These are phyloP conservation scores for Metaphire vulgaris DNA, from an alignment of 1,140 invertebrate genomes.

Conservation along the genomic window DNA sequence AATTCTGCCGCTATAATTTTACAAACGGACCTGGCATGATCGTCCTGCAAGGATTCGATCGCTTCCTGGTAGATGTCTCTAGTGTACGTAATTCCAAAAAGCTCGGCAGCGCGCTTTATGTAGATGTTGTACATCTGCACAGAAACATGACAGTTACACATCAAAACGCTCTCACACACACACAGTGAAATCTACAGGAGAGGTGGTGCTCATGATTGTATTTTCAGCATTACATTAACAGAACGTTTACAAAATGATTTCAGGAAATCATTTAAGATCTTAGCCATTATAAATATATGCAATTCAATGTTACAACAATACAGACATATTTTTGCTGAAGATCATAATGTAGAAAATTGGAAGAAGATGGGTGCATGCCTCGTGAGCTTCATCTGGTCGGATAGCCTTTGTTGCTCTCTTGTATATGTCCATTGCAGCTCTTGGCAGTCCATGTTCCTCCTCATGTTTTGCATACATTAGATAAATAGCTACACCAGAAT, in stretches of 20 bases:
- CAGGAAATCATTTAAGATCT: too few species aligned
- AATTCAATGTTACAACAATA: too few species aligned
- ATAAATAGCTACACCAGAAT: slow-evolving; percentile 65
- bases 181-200: background rate
- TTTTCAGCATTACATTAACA: too few species aligned
- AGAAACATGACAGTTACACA: background rate
- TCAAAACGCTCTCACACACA: slow-evolving; percentile 1
- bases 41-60: slow-evolving; percentile 84
- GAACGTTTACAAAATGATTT: too few species aligned
- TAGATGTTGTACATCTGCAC: slow-evolving; percentile 92
- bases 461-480: slow-evolving; percentile 95
- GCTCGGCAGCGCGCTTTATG: slow-evolving; percentile 93
- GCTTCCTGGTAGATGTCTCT: slow-evolving; percentile 96
- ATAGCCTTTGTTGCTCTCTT: slow-evolving; percentile 87
- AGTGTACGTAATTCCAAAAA: slow-evolving; percentile 93
- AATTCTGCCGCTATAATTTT: too few species aligned
- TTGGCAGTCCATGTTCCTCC: slow-evolving; percentile 92
- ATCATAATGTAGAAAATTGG: too few species aligned
- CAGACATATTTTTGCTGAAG: too few species aligned
- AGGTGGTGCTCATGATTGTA: too few species aligned
- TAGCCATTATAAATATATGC: too few species aligned
- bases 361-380: too few species aligned
- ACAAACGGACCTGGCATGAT: slow-evolving; percentile 71
- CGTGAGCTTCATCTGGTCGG: slow-evolving; percentile 83
- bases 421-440: slow-evolving; percentile 97